These are phyloP conservation scores for Ctena decussata DNA, from an alignment of 2,888 invertebrate genomes.

Conservation along the genomic window DNA sequence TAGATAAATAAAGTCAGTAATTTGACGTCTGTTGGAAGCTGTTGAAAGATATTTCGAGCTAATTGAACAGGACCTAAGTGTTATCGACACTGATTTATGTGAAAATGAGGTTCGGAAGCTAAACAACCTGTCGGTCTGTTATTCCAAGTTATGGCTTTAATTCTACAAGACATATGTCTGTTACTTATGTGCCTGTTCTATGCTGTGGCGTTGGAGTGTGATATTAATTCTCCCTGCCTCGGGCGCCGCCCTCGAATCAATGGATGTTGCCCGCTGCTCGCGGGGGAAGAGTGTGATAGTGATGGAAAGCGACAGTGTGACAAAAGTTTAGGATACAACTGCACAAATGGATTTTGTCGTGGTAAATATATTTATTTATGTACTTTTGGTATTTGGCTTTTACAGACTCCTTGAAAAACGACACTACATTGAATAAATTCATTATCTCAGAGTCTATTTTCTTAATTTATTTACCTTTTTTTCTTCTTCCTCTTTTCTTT, in stretches of 20 bases:
- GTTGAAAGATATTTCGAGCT: neutral
- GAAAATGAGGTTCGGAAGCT: neutral
- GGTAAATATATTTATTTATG: neutral
- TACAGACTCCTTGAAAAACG: no score
- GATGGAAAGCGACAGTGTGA: neutral
- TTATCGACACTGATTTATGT: neutral
- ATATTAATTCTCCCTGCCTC: neutral
- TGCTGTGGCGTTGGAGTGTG: neutral
- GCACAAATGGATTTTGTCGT: neutral
- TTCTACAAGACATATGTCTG: neutral
- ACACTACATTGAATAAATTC: no score
- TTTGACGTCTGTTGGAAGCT: constrained; percentile 4
- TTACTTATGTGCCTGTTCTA: neutral
- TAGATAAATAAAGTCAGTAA: neutral
- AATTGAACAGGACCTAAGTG: neutral
- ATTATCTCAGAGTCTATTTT: no score
- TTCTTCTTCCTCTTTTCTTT: no score
- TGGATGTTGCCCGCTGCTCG: neutral
- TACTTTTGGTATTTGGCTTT: no score
- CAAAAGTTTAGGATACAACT: neutral
- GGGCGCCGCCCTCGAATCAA: neutral
- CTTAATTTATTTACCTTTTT: no score
- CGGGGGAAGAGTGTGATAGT: neutral
- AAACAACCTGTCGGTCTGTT: neutral
- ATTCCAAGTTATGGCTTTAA: neutral